Evolutionary conservation across 2,113 vertebrate species (phyloP), one percentile per base, ranked within the genome.

Genomic region (Cygnus atratus): DNA sequence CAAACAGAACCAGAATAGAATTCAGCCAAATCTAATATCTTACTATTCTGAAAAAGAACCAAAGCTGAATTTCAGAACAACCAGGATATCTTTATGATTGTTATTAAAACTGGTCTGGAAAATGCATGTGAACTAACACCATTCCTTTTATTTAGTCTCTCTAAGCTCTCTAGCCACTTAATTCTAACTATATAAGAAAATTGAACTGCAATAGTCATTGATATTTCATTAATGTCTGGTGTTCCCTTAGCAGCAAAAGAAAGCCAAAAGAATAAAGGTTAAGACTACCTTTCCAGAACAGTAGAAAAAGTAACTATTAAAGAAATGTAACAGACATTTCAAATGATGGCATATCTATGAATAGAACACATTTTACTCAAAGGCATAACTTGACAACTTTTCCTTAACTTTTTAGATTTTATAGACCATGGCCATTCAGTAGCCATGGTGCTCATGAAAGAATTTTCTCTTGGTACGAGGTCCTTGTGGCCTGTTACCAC

Each of bases 141-240:
- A 73, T 90, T 92, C 76, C 63, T 84, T 93, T 97, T 96, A 97
- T 94, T 97, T 97, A 97, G 88, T 84, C 93, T 88, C 84, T 87
- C 92, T 95, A 96, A 96, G 87, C 92, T 96, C 86, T 91, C 78
- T 80, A 85, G 93, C 39, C 80, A 95, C 92, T 98, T 97, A 95
- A 87, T 89, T 95, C 94, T 96, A 97, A 97, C 97, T 95, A 96
- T 92, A 95, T 89, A 91, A 95, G 92, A 97, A 78, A 97, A 97
- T 39, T 96, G 94, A 97, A 96, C 75, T 83, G 58, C 86, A 97
- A 89, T 31, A 95, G 94, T 91, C 92, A 96, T 72, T 95, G 93
- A 96, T 87, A 96, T 97, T 97, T 97, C 95, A 96, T 96, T 97
- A 97, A 93, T 62, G 91, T 58, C 91, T 96, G 17, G 6, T 66